Evolutionary conservation across 2,888 invertebrate species (phyloP).

Genomic region (Stenolophus ochropezus): DNA sequence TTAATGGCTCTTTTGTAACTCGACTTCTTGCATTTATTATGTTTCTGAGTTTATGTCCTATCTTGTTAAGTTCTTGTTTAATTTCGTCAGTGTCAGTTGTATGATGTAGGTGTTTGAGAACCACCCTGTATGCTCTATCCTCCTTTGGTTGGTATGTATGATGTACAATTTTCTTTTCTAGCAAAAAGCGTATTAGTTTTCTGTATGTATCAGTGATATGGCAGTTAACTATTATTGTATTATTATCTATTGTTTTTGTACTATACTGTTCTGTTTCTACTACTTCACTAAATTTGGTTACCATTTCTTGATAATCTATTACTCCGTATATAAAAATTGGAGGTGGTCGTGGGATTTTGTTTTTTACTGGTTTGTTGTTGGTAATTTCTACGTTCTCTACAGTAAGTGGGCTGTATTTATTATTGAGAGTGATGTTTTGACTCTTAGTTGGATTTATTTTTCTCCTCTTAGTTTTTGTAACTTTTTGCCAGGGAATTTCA

Average conservation of each 20-base stretch:
- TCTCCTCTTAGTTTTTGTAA: constrained; percentile 26
- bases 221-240: not conserved
- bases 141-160: constrained; percentile 7
- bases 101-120: constrained; percentile 17
- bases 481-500: constrained; percentile 45
- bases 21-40: constrained; percentile 54
- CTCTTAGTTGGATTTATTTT: constrained; percentile 22
- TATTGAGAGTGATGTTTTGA: constrained; percentile 9
- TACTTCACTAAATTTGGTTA: constrained; percentile 44
- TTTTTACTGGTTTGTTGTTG: not conserved
- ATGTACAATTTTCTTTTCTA: no score
- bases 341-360: constrained; percentile 49
- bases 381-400: not conserved
- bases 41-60: constrained; percentile 55
- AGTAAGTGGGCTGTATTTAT: constrained; percentile 24
- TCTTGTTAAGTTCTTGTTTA: constrained; percentile 43
- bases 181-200: not conserved
- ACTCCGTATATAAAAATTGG: constrained; percentile 61
- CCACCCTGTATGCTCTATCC: constrained; percentile 7
- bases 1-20: constrained; percentile 51
- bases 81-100: constrained; percentile 37
- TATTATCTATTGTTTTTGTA: no score
- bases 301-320: constrained; percentile 57
- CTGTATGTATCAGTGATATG: not conserved
- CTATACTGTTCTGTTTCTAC: constrained; percentile 44